A percentile compares a stretch with the other conserved stretches of the same genome.
Evolutionary conservation across 2,797 vertebrate genomes (phyloP).

Genomic region (Sebastes diploproa): DNA sequence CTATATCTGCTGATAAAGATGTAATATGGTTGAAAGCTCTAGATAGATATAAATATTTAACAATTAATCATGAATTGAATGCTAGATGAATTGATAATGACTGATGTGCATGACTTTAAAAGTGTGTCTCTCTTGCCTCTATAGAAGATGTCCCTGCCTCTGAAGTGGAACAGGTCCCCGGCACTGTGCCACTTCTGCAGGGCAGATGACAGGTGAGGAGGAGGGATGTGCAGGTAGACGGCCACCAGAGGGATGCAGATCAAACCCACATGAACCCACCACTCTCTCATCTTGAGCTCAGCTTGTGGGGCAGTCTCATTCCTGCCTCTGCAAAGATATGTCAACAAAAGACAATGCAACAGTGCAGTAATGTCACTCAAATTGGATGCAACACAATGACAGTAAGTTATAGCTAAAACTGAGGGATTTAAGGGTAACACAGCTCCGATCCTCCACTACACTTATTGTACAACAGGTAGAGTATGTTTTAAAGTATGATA

Average conservation of each 20-base stretch:
- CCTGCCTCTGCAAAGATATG: constrained; percentile 25
- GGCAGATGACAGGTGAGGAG: constrained; percentile 88
- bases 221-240: constrained; percentile 91
- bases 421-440: background rate
- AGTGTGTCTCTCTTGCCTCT: constrained; percentile 79
- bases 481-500: rapidly evolving
- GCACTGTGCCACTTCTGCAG: constrained; percentile 88
- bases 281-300: constrained; percentile 88
- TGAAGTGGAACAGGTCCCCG: constrained; percentile 87
- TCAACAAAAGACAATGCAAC: background rate
- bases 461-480: rapidly evolving
- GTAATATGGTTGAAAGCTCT: too few relatives aligned
- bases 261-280: constrained; percentile 92
- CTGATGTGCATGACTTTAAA: background rate
- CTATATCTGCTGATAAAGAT: background rate
- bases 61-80: background rate
- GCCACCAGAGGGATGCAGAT: constrained; percentile 90
- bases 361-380: background rate
- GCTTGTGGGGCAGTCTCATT: constrained; percentile 48
- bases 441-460: background rate
- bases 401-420: background rate
- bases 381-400: background rate
- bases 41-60: too few relatives aligned
- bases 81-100: background rate
- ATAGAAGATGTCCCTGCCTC: constrained; percentile 89